These are phyloP conservation scores for Brenthis ino DNA, from an alignment of 2,888 invertebrate genomes.

Conservation along the genomic window DNA sequence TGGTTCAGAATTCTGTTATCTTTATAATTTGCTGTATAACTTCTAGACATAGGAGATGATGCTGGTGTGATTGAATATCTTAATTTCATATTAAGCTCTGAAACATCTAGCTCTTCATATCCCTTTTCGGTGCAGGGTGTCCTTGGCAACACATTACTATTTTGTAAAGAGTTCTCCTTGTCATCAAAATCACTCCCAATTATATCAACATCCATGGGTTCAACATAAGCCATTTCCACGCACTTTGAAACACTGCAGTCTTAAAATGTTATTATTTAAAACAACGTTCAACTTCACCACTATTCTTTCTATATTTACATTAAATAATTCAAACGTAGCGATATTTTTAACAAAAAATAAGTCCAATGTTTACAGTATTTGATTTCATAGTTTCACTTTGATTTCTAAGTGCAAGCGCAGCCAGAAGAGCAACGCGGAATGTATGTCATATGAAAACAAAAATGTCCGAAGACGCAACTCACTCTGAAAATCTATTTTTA, in stretches of 20 bases:
- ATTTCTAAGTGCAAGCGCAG: slow-evolving; percentile 64
- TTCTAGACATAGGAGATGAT: slow-evolving; percentile 72
- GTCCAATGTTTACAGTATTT: slow-evolving; percentile 70
- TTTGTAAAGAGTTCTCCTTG: slow-evolving; percentile 70
- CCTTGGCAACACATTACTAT: slow-evolving; percentile 62
- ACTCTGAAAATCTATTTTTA: slow-evolving; percentile 77
- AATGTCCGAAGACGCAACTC: slow-evolving; percentile 75
- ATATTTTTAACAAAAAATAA: slow-evolving; percentile 57
- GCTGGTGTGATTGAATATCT: slow-evolving; percentile 72
- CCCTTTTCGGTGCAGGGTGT: slow-evolving; percentile 68
- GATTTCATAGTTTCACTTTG: slow-evolving; percentile 71
- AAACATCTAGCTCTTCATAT: slow-evolving; percentile 72
- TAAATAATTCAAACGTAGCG: slow-evolving; percentile 49
- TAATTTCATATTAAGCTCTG: slow-evolving; percentile 73
- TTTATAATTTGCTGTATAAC: slow-evolving; percentile 57
- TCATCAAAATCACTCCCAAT: slow-evolving; percentile 70
- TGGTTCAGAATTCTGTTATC: slow-evolving; percentile 54
- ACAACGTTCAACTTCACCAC: slow-evolving; percentile 18
- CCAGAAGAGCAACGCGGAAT: slow-evolving; percentile 60
- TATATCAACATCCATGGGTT: slow-evolving; percentile 72
- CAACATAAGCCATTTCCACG: slow-evolving; percentile 63
- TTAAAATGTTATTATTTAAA: slow-evolving; percentile 22
- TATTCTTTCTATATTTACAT: slow-evolving; percentile 23
- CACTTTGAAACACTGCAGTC: slow-evolving; percentile 36
- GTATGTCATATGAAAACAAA: slow-evolving; percentile 79